Conservation (phyloP, 2,113 vertebrate genomes). For the Psittacus erithacus region DNA sequence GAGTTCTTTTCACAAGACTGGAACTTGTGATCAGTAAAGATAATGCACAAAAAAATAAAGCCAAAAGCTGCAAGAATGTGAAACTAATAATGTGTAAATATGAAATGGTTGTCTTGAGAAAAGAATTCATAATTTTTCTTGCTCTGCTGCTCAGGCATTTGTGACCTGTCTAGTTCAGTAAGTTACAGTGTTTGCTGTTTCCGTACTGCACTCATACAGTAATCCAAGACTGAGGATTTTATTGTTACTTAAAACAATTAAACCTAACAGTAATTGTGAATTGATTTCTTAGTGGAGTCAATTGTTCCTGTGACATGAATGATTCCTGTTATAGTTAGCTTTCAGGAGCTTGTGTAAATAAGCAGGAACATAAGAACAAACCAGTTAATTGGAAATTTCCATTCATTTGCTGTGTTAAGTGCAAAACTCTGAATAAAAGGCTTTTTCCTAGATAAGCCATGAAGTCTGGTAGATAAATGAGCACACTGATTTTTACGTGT, state of each 20-base stretch:
- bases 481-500: background rate
- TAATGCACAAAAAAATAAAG: background rate
- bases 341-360: background rate
- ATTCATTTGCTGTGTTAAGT: background rate
- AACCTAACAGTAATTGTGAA: background rate
- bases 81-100: background rate
- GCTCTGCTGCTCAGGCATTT: background rate
- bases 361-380: background rate
- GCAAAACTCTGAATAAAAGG: background rate
- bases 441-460: background rate
- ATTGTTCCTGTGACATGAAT: background rate
- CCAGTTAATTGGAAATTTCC: background rate
- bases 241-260: background rate
- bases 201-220: background rate
- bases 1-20: background rate
- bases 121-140: background rate
- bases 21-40: background rate
- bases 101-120: background rate
- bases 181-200: background rate
- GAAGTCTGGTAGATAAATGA: background rate
- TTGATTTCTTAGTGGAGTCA: background rate
- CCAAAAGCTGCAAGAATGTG: background rate
- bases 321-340: background rate
- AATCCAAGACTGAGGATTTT: background rate
- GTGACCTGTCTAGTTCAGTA: background rate